Base-by-base conservation (phyloP, 2,888 invertebrate species). In the Pimpla rufipes region DNA sequence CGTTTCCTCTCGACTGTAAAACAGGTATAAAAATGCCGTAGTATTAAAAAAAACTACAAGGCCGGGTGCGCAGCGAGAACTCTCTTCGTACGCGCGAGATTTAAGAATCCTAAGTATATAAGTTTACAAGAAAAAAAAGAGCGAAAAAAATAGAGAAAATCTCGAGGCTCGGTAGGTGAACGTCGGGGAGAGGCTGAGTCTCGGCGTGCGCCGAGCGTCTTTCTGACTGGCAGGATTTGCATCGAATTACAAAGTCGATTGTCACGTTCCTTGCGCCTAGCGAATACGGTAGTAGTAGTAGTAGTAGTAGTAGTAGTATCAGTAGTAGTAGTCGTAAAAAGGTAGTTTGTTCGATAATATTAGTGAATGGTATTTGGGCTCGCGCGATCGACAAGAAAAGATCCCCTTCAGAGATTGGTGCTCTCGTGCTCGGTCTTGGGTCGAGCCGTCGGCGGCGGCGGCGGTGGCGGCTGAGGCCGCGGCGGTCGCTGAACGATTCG, bases 391-490 rank as follows among this genome's bases (percentile, higher is more conserved):
- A 18, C 23, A 42, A 8, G 7, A 18, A 23, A 7, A 40, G 5
- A n/a, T n/a, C 29, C 40, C 40, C 18, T 68, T 85, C 91, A 93
- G 55, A 93, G 91, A 88, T 93, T 93, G 57, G 93, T 93, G 85
- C 93, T 93, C 85, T 93, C 93, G 45, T 92, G 91, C 45, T 93
- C 93, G 35, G 89, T 89, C 79, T 93, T 92, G 42, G 89, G 86
- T 68, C 91, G 88, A 42, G 83, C 81, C 4, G 86, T 84, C 62
- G 93, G 93, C 10, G 93, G 93, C 0, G 93, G 93, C 0, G 93
- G 93, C n/a, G 93, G 93, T 62, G 93, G 93, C 2, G 93, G 93
- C 87, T 93, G 91, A 18, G 93, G 93, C 35, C 92, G 91, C 75
- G 93, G 89, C 50, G 91, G 91, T 80, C 89, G 90, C 83, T 88